Evolutionary conservation across 2,888 invertebrate species (phyloP), one percentile per base, ranked within the genome.

Genomic region (Calameuta idolon): DNA sequence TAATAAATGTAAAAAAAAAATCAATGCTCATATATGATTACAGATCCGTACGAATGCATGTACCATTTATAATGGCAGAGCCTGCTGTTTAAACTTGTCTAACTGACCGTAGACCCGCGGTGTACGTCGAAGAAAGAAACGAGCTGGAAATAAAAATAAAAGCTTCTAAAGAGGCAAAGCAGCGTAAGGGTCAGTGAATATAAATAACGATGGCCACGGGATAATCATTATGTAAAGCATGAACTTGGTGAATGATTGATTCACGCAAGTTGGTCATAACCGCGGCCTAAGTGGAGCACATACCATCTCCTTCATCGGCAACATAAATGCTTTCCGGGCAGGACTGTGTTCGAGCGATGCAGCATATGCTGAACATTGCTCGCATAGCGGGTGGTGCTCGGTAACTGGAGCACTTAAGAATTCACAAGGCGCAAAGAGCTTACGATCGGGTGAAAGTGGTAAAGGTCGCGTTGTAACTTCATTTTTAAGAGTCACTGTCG

Each of bases 371-470:
- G 81, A 83, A 87, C 86, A 87, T 84, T 78, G 85, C 82, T 84
- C 81, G 85, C 87, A 83, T 88, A 86, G 87, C 89, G 89, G 88
- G 87, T 88, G 89, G 88, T 85, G 85, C 34, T 33, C 77, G 82
- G 79, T 79, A 86, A 86, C 84, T 87, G 79, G 84, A 85, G 83
- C 84, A 86, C 83, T 84, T 80, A 80, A 81, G 83, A 82, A 85
- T 83, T 79, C 83, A 75, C 71, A 71, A 71, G 71, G 33, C 31
- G 71, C 31, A 71, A 71, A 55, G 55, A 55, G 55, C 55, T 55
- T 55, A 55, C 55, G 55, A 55, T 55, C 55, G 55, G 9, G 55
- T 15, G 55, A 55, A 55, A 55, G 55, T 55, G 55, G 55, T 55
- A 55, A 55, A 23, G 55, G 55, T 55, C 55, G 23, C 55, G 55